These are phyloP conservation scores for Octodonta nipae DNA, from an alignment of 2,888 invertebrate genomes.

Conservation along the genomic window DNA sequence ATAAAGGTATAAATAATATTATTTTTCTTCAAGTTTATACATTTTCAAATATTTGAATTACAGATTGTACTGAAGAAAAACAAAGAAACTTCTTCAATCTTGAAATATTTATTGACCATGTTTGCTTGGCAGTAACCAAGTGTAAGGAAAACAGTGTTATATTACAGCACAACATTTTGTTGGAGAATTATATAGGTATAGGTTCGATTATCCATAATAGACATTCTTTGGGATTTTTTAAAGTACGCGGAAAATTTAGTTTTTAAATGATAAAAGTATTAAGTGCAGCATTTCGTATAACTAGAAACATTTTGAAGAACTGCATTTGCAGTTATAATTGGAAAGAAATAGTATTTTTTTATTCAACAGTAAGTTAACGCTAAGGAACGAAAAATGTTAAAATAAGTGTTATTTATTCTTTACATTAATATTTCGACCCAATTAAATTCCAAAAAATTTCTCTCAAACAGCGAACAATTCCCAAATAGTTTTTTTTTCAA, in stretches of 20 bases:
- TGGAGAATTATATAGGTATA: conserved; percentile 69
- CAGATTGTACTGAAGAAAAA: conserved; percentile 28
- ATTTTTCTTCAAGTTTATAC: not conserved
- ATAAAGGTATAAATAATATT: conserved; percentile 49
- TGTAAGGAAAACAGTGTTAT: conserved; percentile 36
- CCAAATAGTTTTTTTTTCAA: too few species aligned
- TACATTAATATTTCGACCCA: too few species aligned
- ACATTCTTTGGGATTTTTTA: conserved; percentile 72
- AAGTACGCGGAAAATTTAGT: conserved; percentile 74
- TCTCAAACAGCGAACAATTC: too few species aligned
- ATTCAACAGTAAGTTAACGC: too few species aligned
- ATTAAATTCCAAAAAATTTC: too few species aligned
- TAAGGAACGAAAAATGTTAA: too few species aligned
- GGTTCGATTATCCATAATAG: conserved; percentile 71
- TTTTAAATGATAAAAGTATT: too few species aligned
- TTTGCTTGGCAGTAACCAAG: conserved; percentile 42
- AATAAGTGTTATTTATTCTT: too few species aligned
- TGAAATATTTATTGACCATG: conserved; percentile 45
- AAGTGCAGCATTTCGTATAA: too few species aligned
- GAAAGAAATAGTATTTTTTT: too few species aligned
- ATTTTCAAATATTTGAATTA: conserved; percentile 11
- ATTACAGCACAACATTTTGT: conserved; percentile 54
- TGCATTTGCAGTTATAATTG: too few species aligned
- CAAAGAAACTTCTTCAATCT: conserved; percentile 41
- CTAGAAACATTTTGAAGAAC: too few species aligned